Base-by-base conservation (phyloP, 2,113 vertebrate genomes). In the Oceanites oceanicus region DNA sequence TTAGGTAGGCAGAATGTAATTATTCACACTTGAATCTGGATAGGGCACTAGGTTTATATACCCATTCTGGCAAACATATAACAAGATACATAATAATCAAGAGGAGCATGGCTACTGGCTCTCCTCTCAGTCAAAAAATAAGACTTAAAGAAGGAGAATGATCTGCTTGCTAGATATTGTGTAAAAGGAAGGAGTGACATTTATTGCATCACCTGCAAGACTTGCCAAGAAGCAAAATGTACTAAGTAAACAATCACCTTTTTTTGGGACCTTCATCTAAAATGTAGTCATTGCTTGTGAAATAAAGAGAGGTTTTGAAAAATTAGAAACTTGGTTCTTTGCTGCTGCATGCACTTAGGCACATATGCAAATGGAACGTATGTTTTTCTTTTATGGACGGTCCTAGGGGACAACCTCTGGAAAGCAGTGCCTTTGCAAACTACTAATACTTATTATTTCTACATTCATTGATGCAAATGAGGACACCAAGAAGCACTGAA, bases 1-100 rank as follows among this genome's bases (percentile, higher is more conserved):
- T 88, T 62, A 91, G 84, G 74, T 91, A 90, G 95, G 81, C 62
- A 96, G 78, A 96, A 88, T 52, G 70, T 34, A 94, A 94, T 92
- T 94, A 96, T 89, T 91, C 91, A 82, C 76, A 71, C 70, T 87
- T 68, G 55, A 86, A 92, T 92, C 53, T 63, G 62, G 49, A 75
- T 8, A 84, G 76, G 93, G 53, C 34, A 50, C 66, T 53, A 61
- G 15, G 62, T 73, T 96, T 91, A 91, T 62, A 94, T 72, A 49
- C 45, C 62, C 67, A 32, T 82, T 91, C 56, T 52, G 29, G 77
- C 56, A 90, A 91, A 90, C 52, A 73, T 42, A n/a, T 71, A 49
- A 70, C 4, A 10, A 89, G 68, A 86, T 59, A 81, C 17, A 65
- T 23, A 92, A 87, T 85, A 84, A 97, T 40, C 52, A 81, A 53